These are phyloP conservation scores for Iselma pallidipennis DNA, from an alignment of 2,888 invertebrate species.

Conservation along the genomic window DNA sequence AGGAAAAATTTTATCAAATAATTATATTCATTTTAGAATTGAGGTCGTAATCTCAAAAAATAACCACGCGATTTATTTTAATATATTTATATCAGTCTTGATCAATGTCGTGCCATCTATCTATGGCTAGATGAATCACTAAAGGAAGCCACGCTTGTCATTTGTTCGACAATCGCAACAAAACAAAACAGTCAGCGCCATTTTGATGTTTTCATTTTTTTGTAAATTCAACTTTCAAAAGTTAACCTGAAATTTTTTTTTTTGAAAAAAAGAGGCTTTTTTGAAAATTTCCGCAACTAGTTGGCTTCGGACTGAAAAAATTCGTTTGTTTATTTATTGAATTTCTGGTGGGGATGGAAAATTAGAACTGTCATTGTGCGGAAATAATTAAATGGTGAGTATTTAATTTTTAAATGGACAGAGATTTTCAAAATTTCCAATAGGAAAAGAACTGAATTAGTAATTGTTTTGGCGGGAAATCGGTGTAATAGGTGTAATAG, in stretches of 20 bases:
- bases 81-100: neutral
- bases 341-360: neutral
- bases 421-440: no score
- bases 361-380: constrained; percentile 13
- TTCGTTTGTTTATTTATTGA: constrained; percentile 6
- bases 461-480: no score
- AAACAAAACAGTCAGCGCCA: no score
- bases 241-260: neutral
- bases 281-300: neutral
- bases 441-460: no score
- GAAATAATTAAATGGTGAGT: constrained; percentile 13
- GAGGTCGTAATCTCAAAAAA: neutral
- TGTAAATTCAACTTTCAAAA: constrained; percentile 15
- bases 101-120: constrained; percentile 20
- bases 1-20: neutral
- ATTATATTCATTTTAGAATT: no score
- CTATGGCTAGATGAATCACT: neutral
- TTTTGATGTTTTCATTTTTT: constrained; percentile 19
- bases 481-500: no score
- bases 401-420: constrained; percentile 26
- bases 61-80: neutral
- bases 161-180: neutral
- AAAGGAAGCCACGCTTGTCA: constrained; percentile 11
- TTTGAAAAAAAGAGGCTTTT: neutral
- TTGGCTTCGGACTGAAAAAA: constrained; percentile 10